A percentile compares a stretch with the other conserved stretches of the same genome.
These are phyloP conservation scores for Dexiosoma caninum DNA, from an alignment of 2,888 invertebrate species.

Conservation along the genomic window DNA sequence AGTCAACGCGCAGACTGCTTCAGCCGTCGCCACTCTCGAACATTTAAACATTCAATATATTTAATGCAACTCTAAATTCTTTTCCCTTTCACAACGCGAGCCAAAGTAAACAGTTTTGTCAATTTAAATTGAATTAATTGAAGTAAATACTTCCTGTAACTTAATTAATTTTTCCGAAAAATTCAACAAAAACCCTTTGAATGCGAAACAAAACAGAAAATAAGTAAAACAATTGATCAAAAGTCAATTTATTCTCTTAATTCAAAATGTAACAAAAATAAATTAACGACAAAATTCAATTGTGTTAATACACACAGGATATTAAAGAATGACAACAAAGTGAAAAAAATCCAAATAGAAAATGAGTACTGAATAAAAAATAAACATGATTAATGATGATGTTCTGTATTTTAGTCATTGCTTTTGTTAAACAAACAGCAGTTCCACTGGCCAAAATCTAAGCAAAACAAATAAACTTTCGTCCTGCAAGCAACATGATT, in stretches of 20 bases:
- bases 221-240: background rate
- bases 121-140: too few relatives aligned
- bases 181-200: too few relatives aligned
- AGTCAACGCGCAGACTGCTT: too few relatives aligned
- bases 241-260: constrained; percentile 16
- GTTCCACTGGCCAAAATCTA: constrained; percentile 40
- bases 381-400: constrained; percentile 56
- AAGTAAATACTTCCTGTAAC: too few relatives aligned
- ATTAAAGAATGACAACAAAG: constrained; percentile 27
- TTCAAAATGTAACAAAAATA: constrained; percentile 29
- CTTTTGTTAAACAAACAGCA: constrained; percentile 40
- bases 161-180: too few relatives aligned
- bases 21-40: too few relatives aligned
- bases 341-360: background rate
- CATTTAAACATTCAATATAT: too few relatives aligned
- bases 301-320: constrained; percentile 25
- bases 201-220: too few relatives aligned
- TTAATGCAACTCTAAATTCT: too few relatives aligned
- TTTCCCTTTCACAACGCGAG: too few relatives aligned
- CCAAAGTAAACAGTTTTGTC: too few relatives aligned
- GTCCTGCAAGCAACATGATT: constrained; percentile 6
- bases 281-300: constrained; percentile 31
- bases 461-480: constrained; percentile 41
- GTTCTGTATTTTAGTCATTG: constrained; percentile 48
- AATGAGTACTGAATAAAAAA: constrained; percentile 31